A percentile compares a stretch with the other conserved stretches of the same genome.
These are phyloP conservation scores for Chrysomela aeneicollis DNA, from an alignment of 2,888 invertebrate species.

Conservation along the genomic window DNA sequence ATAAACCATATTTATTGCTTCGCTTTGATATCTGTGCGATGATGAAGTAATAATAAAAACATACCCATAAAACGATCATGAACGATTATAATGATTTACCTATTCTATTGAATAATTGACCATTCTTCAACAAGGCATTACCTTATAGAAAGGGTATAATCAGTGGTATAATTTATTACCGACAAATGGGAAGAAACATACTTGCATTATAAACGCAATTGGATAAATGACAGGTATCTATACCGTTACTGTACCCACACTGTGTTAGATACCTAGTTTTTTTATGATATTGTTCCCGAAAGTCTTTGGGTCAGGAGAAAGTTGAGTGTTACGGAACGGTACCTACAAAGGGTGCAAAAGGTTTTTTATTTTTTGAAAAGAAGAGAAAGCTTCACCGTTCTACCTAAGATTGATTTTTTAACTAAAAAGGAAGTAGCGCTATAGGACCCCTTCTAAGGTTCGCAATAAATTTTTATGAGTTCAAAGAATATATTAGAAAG, in stretches of 20 bases:
- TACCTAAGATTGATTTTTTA: background rate
- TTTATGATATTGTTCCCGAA: conserved; percentile 8
- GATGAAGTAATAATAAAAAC: conserved; percentile 36
- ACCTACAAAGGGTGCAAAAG: conserved; percentile 29
- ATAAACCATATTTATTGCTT: conserved; percentile 31
- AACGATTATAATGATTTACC: conserved; percentile 36
- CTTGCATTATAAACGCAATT: conserved; percentile 21
- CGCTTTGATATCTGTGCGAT: conserved; percentile 26
- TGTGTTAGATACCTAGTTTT: background rate
- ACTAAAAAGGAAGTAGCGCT: background rate
- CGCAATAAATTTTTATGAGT: background rate
- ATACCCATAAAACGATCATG: conserved; percentile 21
- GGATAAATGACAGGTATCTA: background rate
- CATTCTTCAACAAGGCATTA: conserved; percentile 32
- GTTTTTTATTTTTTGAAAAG: background rate
- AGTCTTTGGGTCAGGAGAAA: conserved; percentile 30
- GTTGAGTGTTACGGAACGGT: conserved; percentile 27
- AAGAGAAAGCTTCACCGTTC: conserved; percentile 5
- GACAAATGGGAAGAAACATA: conserved; percentile 41
- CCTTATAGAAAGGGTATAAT: conserved; percentile 32
- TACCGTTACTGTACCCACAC: background rate
- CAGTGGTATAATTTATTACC: conserved; percentile 29
- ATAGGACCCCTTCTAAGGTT: background rate
- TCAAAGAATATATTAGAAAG: background rate
- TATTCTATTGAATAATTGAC: conserved; percentile 32